Evolutionary conservation across 2,888 invertebrate genomes (phyloP), one percentile per base, ranked within the genome.

Genomic region (Cheilosia urbana): DNA sequence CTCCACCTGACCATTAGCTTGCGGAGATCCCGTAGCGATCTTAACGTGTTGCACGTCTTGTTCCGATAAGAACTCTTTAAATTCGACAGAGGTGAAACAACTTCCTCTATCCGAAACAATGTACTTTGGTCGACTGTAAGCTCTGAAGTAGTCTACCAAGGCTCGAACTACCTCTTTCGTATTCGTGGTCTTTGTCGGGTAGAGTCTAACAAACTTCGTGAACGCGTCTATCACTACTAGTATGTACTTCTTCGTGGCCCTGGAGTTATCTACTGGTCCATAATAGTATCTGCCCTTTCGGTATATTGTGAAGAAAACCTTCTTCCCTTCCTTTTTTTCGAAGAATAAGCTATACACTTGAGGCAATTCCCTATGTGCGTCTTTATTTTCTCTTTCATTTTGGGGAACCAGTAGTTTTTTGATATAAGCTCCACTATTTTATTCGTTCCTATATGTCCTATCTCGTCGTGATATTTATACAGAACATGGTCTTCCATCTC

Each of bases 1-100:
- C 65, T 89, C 88, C 1, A 27, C 60, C 4, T 60, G 60, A 6
- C 40, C 60, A 24, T 60, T 42, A 3, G 42, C 42, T 42, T 60
- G 60, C 0, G 42, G 60, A 2, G 60, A 60, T 2, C 60, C 60
- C 4, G 60, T 60, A 0, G 34, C 57, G 2, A 57, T 11, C 34
- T 47, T 40, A 7, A 66, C 24, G 5, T 53, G 57, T 19, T 13
- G 42, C 1, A 60, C 24, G 15, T 24, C 24, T 15, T 42, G 24
- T 60, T 42, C 21, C 3, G 3, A 7, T 15, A 63, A 0, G 4
- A 63, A 63, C 0, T 63, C 47, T 7, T 63, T 45, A 4, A 63
- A 63, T 2, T 47, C 45, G 17, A 2, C n/a, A 3, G 63, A 63
- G 0, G 47, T 63, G 11, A 63, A 24, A 3, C 24, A 51, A 21